Evolutionary conservation across 2,113 vertebrate genomes (phyloP), one percentile per base, ranked within the genome.

Genomic region (Coracopsis vasa): DNA sequence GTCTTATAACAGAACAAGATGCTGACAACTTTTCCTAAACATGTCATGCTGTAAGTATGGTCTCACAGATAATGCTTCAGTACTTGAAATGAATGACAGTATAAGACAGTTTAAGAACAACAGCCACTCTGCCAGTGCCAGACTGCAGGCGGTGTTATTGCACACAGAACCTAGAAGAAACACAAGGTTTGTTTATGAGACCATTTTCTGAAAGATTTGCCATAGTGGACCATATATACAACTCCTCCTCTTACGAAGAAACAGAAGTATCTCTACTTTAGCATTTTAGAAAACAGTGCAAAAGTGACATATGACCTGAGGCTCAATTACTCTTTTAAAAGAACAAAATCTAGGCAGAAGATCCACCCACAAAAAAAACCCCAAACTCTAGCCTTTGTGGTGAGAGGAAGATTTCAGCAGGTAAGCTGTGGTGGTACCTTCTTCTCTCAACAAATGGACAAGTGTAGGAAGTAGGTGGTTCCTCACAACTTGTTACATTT

Each of bases 401-500:
- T 37, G 17, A 39, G 6, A 25, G 27, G 41, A 42, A 61, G 47
- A 11, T 11, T 35, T 92, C 42, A 58, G n/a, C 27, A 41, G 10
- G 13, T 23, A 44, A 58, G 2, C 13, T 42, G 16, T 35, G 11
- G 11, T 7, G 28, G 9, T 45, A 20, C 4, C 15, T 10, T 47
- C 21, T 62, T 83, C 29, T 16, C 21, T 39, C 11, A 37, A 11
- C 3, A 51, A 62, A 47, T 8, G 67, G 17, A 10, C 17, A 70
- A 48, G 20, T 0, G 0, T 2, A 53, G 37, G 37, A 73, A 87
- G 6, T 6, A 47, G 33, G 3, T 51, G 24, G 7, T 35, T 35
- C 27, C 31, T 79, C 13, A 20, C 0, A 0, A 18, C 16, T 58
- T 47, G 8, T 73, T 62, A 50, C 14, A 12, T 19, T 24, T 33